A percentile compares a stretch with the other conserved stretches of the same genome.
These are phyloP conservation scores for Pipistrellus pygmaeus DNA, from an alignment of 2,797 vertebrate species.

Conservation along the genomic window DNA sequence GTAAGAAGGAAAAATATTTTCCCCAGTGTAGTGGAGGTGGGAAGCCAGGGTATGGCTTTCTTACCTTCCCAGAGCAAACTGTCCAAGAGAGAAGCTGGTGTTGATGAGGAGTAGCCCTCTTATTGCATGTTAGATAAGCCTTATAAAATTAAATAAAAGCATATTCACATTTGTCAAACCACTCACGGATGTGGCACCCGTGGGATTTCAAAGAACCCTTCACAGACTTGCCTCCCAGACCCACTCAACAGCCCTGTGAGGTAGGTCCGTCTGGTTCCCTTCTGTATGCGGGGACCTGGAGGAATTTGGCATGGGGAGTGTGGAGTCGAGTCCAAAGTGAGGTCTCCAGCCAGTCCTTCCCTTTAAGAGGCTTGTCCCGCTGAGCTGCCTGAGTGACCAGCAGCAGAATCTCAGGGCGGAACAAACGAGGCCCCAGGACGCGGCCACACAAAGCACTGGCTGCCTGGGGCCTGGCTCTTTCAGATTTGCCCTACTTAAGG, in stretches of 20 bases:
- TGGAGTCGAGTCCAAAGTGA: not conserved
- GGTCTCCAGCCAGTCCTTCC: not conserved
- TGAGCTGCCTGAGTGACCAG: not conserved
- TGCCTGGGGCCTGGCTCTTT: conserved; percentile 57
- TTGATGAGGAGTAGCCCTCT: not conserved
- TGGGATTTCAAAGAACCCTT: conserved; percentile 36
- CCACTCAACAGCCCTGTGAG: not conserved
- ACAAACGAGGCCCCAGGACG: not conserved
- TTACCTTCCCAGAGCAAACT: not conserved
- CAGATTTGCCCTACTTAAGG: conserved; percentile 76
- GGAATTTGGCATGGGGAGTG: not conserved
- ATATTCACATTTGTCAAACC: conserved; percentile 65
- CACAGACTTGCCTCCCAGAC: not conserved
- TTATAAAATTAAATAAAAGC: conserved; percentile 66
- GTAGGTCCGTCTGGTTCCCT: not conserved
- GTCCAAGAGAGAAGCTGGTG: not conserved
- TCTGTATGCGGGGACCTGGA: not conserved
- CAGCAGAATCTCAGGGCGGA: not conserved
- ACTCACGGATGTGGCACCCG: not conserved
- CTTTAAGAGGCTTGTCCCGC: not conserved
- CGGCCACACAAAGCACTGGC: not conserved
- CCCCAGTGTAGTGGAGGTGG: not conserved
- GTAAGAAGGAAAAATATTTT: not conserved
- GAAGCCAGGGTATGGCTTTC: not conserved
- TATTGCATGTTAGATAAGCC: not conserved